These are phyloP conservation scores for Akabosia matsudoensis DNA, from an alignment of 1,140 invertebrate species.

Conservation along the genomic window DNA sequence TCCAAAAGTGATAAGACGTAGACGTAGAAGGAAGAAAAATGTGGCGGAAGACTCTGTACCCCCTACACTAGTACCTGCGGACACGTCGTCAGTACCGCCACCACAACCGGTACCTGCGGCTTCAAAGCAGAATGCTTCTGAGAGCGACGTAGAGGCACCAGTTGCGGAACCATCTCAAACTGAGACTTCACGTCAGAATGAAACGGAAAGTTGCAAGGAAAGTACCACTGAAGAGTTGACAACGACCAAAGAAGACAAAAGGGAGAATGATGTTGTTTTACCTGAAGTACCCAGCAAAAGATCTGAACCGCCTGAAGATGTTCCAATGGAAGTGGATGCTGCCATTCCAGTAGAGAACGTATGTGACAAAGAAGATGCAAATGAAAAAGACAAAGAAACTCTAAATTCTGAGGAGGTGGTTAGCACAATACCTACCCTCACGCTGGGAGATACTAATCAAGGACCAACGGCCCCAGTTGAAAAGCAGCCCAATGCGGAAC, in stretches of 20 bases:
- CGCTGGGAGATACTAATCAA: no score
- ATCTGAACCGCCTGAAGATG: not conserved
- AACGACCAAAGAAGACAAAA: not conserved
- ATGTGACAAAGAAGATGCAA: not conserved
- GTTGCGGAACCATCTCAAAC: no score
- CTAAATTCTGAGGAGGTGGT: no score
- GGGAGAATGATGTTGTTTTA: not conserved
- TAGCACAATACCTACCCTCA: no score
- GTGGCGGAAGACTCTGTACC: not conserved
- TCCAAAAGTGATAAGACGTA: conserved; percentile 10
- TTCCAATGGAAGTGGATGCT: not conserved
- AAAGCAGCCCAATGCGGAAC: no score
- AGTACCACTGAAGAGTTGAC: not conserved
- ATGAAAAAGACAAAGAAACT: no score
- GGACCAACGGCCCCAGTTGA: no score
- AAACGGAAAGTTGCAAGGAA: not conserved
- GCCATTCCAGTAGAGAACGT: not conserved
- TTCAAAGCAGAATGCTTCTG: not conserved
- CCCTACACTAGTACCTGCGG: no score
- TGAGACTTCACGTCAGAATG: no score
- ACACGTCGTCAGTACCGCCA: no score
- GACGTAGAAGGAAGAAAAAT: not conserved
- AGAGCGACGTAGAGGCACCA: not conserved
- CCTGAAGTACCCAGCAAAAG: not conserved
- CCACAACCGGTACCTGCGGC: not conserved